phyloP scores from a whole-genome alignment of 2,888 invertebrate genomes.

The Sisyra terminalis region DNA sequence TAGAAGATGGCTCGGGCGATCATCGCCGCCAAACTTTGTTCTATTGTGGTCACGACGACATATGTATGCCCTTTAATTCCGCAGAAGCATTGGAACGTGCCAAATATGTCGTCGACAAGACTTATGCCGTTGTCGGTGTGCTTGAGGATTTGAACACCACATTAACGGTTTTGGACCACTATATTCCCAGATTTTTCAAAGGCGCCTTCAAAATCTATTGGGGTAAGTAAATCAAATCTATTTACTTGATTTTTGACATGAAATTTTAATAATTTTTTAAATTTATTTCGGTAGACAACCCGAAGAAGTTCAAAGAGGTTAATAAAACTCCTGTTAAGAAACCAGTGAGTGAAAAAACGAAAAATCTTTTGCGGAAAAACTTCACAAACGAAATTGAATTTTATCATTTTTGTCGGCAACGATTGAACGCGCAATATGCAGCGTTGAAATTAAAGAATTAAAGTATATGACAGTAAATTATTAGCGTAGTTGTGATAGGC shows the following conservation, averaged over 20 bases:
- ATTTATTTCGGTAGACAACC: slow-evolving; percentile 45
- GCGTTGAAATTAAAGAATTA: slow-evolving; percentile 31
- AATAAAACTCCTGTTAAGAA: slow-evolving; percentile 80
- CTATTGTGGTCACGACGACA: slow-evolving; percentile 79
- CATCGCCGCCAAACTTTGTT: slow-evolving; percentile 75
- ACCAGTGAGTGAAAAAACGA: slow-evolving; percentile 69
- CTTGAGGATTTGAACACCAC: slow-evolving; percentile 78
- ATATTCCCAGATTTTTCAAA: slow-evolving; percentile 67
- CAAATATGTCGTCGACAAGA: slow-evolving; percentile 69
- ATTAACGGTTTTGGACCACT: slow-evolving; percentile 68
- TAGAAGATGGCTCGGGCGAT: slow-evolving; percentile 76
- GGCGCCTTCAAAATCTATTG: slow-evolving; percentile 65
- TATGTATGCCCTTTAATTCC: slow-evolving; percentile 69
- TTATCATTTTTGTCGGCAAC: slow-evolving; percentile 76
- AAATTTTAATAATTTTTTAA: neutral
- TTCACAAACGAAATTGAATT: slow-evolving; percentile 84
- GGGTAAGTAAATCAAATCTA: slow-evolving; percentile 37
- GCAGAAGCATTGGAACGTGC: slow-evolving; percentile 67
- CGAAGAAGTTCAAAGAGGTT: slow-evolving; percentile 59
- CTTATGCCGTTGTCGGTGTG: slow-evolving; percentile 79
- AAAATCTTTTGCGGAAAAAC: slow-evolving; percentile 68
- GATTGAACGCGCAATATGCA: slow-evolving; percentile 62
- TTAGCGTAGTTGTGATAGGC: too few relatives aligned
- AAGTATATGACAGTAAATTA: too few relatives aligned
- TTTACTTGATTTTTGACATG: neutral